phyloP scores from a whole-genome alignment of 1,140 invertebrate species.

The Rhynchophorus ferrugineus region DNA sequence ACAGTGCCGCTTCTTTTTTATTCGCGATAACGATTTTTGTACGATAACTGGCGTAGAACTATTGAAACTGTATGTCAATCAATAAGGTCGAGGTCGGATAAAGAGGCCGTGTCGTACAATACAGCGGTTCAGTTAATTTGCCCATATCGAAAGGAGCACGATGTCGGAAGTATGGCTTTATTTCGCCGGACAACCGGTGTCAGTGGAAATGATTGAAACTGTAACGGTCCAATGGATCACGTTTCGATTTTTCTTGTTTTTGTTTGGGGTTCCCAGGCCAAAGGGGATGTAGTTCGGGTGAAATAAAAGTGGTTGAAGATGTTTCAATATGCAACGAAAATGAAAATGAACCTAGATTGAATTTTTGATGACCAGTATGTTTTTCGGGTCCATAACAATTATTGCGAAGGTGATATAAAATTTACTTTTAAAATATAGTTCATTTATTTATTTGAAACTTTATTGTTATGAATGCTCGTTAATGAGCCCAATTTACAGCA shows the following conservation, averaged over 20 bases:
- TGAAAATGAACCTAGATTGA: no score
- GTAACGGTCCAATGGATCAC: neutral
- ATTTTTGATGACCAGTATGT: no score
- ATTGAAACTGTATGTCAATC: neutral
- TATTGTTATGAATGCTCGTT: no score
- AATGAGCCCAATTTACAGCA: no score
- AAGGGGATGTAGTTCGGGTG: no score
- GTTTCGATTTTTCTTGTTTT: neutral
- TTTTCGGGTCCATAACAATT: no score
- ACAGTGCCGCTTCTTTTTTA: neutral
- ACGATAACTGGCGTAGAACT: neutral
- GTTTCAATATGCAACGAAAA: no score
- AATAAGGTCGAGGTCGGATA: neutral
- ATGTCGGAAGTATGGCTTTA: neutral
- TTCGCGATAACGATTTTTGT: neutral
- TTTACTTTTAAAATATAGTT: no score
- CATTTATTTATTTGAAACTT: no score
- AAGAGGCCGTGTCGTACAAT: neutral
- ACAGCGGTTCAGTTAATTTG: neutral
- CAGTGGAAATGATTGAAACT: neutral
- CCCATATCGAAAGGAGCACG: neutral
- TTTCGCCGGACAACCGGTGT: neutral
- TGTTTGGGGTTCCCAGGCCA: no score
- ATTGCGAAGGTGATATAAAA: no score
- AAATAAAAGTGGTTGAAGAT: no score